Conservation (phyloP, 2,888 invertebrate genomes). For the Luffia ferchaultella region DNA sequence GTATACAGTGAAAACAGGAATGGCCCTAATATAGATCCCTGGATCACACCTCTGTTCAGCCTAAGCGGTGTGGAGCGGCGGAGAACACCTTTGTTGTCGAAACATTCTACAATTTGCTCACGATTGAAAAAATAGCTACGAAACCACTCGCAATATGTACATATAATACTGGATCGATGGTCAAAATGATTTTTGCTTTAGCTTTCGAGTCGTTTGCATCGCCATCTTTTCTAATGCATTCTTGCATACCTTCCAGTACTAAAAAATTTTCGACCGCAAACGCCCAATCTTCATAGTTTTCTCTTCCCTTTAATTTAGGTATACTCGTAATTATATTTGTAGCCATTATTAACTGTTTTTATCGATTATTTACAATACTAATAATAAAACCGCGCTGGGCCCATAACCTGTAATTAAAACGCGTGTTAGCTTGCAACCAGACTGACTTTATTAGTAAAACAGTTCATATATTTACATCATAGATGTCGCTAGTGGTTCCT, state of each 20-base stretch:
- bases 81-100: too few species aligned
- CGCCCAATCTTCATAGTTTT: slow-evolving; percentile 17
- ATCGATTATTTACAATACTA: neutral
- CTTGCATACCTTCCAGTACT: slow-evolving; percentile 14
- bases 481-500: neutral
- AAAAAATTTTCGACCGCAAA: slow-evolving; percentile 17
- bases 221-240: slow-evolving; percentile 9
- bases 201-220: slow-evolving; percentile 15
- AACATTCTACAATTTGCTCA: too few species aligned
- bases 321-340: slow-evolving; percentile 11
- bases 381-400: neutral
- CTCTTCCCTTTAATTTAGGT: slow-evolving; percentile 14
- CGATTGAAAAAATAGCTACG: too few species aligned
- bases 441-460: neutral
- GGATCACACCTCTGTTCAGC: too few species aligned
- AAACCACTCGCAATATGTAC: too few species aligned
- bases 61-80: too few species aligned
- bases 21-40: too few species aligned
- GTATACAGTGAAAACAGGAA: too few species aligned
- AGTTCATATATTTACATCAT: neutral
- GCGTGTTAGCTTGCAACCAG: neutral
- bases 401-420: neutral
- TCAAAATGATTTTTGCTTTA: slow-evolving; percentile 19
- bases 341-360: slow-evolving; percentile 1
- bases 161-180: slow-evolving; percentile 15